A percentile compares a stretch with the other conserved stretches of the same genome.
phyloP scores from a whole-genome alignment of 2,113 vertebrate genomes.

The Rhabdomys dilectus region DNA sequence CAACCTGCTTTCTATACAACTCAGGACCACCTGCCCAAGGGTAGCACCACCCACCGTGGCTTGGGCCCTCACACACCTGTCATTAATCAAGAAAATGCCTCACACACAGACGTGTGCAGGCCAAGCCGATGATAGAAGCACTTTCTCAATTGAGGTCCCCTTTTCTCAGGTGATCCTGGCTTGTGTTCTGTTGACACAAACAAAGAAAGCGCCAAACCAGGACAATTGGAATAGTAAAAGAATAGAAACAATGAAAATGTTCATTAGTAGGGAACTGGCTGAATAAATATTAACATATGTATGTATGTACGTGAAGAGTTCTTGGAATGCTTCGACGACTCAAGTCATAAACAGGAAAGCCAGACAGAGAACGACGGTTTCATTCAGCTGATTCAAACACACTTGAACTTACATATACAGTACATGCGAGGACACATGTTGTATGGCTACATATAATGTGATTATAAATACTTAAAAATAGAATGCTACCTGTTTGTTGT shows the following conservation, averaged over 20 bases:
- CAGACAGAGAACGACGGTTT: neutral
- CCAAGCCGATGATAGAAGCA: neutral
- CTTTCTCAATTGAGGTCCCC: neutral
- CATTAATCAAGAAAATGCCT: neutral
- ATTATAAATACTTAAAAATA: conserved; percentile 26
- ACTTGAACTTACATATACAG: neutral
- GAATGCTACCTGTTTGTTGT: neutral
- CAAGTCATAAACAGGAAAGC: neutral
- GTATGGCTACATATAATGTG: neutral
- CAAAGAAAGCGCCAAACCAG: neutral
- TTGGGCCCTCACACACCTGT: too few relatives aligned
- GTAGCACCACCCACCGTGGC: too few relatives aligned
- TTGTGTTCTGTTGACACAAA: neutral
- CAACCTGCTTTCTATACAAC: neutral
- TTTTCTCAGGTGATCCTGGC: neutral
- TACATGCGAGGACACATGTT: neutral
- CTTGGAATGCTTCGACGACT: neutral
- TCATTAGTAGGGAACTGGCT: neutral
- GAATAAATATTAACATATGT: neutral
- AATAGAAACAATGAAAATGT: neutral
- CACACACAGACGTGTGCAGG: neutral
- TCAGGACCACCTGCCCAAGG: neutral
- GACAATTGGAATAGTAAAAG: neutral
- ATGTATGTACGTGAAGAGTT: neutral
- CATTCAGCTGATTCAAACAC: neutral